Evolutionary conservation across 2,797 vertebrate genomes (phyloP), one percentile per base, ranked within the genome.

Genomic region (Loris lydekkerianus): DNA sequence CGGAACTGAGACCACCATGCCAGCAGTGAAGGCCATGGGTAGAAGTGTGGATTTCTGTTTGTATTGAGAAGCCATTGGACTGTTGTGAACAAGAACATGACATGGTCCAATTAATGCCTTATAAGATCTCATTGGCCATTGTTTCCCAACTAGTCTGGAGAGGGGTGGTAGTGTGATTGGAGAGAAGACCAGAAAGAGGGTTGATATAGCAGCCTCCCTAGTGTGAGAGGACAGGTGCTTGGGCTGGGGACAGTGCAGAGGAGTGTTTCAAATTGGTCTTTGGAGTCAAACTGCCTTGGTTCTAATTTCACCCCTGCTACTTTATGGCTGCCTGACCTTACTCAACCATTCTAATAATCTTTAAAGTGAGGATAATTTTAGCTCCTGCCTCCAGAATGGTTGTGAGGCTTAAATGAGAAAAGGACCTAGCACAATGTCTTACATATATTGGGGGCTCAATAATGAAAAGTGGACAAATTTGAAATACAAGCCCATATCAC

Each of bases 341-440:
- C 2, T 93, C 34, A 70, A 37, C 27, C 20, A 75, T 76, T 56
- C 40, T 91, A 89, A 73, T 18, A 86, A 11, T 89, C 25, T 95
- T 89, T 86, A 80, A 60, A 88, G 9, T 92, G 69, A 93, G 18
- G 31, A 77, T 67, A 70, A 86, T 43, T 25, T 86, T 86, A 86
- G 53, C 25, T 77, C 18, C 29, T 77, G 34, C 63, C 40, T 83
- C 40, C 34, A 92, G 77, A 34, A 93, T 65, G 18, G 25, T 83
- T 89, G 7, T 84, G 15, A 76, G 27, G n/a, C 93, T 86, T 83
- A 49, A 96, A 76, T 94, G 83, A 90, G 49, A 85, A 58, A 81
- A 15, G 14, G 21, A 60, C 58, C 27, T 80, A 86, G 10, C 18
- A 65, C 10, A 65, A 27, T 31, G 34, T 82, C 49, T 86, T 70